phyloP scores from a whole-genome alignment of 2,113 vertebrate species.

The Australoheros scitulus region DNA sequence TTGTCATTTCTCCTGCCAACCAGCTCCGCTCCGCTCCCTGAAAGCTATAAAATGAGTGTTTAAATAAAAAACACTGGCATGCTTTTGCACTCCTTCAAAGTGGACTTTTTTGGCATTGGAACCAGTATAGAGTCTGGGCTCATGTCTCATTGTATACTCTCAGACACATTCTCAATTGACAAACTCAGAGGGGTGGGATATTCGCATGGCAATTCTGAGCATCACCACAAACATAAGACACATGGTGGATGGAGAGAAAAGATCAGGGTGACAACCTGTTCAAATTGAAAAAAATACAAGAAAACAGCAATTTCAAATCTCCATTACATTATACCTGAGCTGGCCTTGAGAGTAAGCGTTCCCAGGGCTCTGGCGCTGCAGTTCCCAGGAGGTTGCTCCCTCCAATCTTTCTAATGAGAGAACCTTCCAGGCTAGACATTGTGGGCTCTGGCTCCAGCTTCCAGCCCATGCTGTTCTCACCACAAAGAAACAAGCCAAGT shows the following conservation, averaged over 20 bases:
- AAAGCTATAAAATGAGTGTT: constrained; percentile 69
- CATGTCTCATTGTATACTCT: constrained; percentile 54
- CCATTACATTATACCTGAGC: constrained; percentile 63
- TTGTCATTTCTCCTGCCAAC: constrained; percentile 67
- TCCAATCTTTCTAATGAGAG: constrained; percentile 79
- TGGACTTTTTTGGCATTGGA: constrained; percentile 52
- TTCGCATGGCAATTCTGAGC: constrained; percentile 24
- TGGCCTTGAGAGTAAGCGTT: constrained; percentile 41
- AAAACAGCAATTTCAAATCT: constrained; percentile 15
- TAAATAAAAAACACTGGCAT: constrained; percentile 68
- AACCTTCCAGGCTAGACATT: constrained; percentile 80
- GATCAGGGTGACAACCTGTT: constrained; percentile 16
- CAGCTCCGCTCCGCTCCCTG: constrained; percentile 42
- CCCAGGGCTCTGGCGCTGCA: constrained; percentile 51
- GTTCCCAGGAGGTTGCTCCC: constrained; percentile 66
- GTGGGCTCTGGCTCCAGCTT: constrained; percentile 75
- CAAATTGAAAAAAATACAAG: neutral
- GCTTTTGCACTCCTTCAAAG: constrained; percentile 63
- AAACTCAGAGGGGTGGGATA: constrained; percentile 33
- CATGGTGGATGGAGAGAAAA: constrained; percentile 32
- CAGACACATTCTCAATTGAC: constrained; percentile 47
- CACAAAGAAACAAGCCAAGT: constrained; percentile 78
- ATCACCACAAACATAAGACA: constrained; percentile 45
- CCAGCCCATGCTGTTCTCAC: constrained; percentile 78
- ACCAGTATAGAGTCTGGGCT: constrained; percentile 28